A percentile compares a stretch with the other conserved stretches of the same genome.
Conservation (phyloP, 1,140 invertebrate species). For the Philopotamus ludificatus region DNA sequence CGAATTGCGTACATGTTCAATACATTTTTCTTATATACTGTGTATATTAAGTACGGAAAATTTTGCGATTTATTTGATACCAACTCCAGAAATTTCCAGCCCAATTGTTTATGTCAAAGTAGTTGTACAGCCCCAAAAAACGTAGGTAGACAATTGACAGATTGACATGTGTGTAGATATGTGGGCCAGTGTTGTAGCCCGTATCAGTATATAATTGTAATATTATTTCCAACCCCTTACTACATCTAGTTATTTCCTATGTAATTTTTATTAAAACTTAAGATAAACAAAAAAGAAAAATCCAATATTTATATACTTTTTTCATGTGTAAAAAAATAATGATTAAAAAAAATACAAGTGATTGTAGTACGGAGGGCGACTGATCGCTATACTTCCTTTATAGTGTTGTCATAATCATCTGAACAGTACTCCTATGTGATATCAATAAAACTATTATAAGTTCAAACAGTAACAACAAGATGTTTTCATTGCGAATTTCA, state of each 20-base stretch:
- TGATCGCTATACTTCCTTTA: conserved; percentile 39
- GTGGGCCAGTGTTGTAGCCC: background rate
- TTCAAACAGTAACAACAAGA: conserved; percentile 24
- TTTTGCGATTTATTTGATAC: no score
- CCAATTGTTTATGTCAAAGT: background rate
- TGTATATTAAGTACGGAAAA: no score
- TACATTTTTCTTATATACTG: no score
- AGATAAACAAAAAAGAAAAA: conserved; percentile 26
- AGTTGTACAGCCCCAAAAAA: conserved; percentile 14
- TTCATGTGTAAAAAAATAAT: conserved; percentile 29
- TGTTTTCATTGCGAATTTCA: conserved; percentile 9
- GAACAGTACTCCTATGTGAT: conserved; percentile 42
- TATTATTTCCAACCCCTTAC: conserved; percentile 16
- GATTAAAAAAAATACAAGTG: no score
- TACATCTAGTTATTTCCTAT: conserved; percentile 28
- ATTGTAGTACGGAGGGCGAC: conserved; percentile 32
- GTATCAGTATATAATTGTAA: background rate
- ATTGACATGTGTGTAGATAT: conserved; percentile 17
- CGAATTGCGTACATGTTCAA: no score
- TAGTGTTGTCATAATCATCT: conserved; percentile 39
- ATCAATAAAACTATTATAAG: conserved; percentile 41
- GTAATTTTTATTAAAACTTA: conserved; percentile 36
- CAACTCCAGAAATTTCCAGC: no score
- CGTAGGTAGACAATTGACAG: conserved; percentile 26
- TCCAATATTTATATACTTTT: conserved; percentile 40